Evolutionary conservation across 2,888 invertebrate species (phyloP), one percentile per base, ranked within the genome.

Genomic region (Apocheima hispidaria): DNA sequence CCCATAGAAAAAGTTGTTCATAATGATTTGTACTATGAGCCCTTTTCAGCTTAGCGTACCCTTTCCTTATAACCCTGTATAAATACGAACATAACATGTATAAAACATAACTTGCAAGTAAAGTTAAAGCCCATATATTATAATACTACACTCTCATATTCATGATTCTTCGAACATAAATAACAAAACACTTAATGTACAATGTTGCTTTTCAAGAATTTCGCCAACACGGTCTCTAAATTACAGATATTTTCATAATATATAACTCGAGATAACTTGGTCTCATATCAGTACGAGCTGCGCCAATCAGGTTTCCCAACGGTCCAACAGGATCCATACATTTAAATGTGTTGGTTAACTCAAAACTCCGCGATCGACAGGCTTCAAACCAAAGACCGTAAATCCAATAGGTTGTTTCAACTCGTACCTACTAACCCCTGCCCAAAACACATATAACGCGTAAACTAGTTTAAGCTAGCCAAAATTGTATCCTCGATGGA

Each of bases 161-260:
- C 44, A 44, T 18, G 23, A 54, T 54, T 16, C 33, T 30, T 12
- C 41, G 26, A 26, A 18, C 54, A 38, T 55, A 55, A 54, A 54
- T 46, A 46, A 44, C 23, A 46, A 46, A 36, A 38, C 38, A 38
- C 46, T 55, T 28, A 38, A 20, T 36, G 14, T 46, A 55, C 36
- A 46, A 38, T 36, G 46, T 46, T 30, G 38, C 36, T 46, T 55
- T 35, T 14, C 18, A 46, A 55, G 18, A 30, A 46, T 38, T 55
- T 38, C 20, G 6, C 30, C 28, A 30, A 46, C 46, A 38, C 46
- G 9, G 46, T 18, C 28, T 18, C 4, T 38, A 46, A 46, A 38
- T 55, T 46, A 28, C 38, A 55, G 36, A 26, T 44, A 35, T 53
- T 35, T 53, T 44, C 44, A 26, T 26, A n/a, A n/a, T n/a, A 1